Evolutionary conservation across 2,113 vertebrate species (phyloP).

Genomic region (Apeltes quadracus): DNA sequence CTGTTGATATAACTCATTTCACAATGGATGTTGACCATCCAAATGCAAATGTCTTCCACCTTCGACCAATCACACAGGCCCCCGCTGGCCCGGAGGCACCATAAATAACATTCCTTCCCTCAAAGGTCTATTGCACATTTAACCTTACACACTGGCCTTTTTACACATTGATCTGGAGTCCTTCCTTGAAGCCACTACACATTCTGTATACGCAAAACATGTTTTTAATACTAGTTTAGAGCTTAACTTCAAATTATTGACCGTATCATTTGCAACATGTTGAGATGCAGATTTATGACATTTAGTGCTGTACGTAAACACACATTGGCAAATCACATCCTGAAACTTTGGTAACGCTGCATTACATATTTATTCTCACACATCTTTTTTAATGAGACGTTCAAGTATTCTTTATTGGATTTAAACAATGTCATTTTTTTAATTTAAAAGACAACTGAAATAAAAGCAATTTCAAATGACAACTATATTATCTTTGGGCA

Average conservation of each 20-base stretch:
- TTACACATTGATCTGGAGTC: not conserved
- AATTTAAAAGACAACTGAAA: not conserved
- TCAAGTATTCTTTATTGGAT: not conserved
- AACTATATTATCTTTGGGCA: not conserved
- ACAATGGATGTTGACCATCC: conserved; percentile 65
- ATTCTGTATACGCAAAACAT: not conserved
- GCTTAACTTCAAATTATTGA: not conserved
- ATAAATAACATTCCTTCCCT: conserved; percentile 65
- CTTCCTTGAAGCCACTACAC: not conserved
- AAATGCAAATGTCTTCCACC: conserved; percentile 44
- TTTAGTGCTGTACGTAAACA: not conserved
- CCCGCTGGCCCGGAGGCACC: conserved; percentile 34
- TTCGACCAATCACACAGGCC: conserved; percentile 40
- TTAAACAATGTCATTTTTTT: not conserved
- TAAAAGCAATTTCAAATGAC: not conserved
- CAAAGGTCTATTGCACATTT: conserved; percentile 23
- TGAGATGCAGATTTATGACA: not conserved
- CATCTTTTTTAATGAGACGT: not conserved
- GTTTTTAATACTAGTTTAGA: not conserved
- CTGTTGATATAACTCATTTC: conserved; percentile 35
- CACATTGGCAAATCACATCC: not conserved
- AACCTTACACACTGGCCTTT: not conserved
- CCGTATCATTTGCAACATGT: not conserved
- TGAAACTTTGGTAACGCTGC: not conserved
- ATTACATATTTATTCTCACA: not conserved